A percentile compares a stretch with the other conserved stretches of the same genome.
These are phyloP conservation scores for Dolichopus griseipennis DNA, from an alignment of 2,888 invertebrate genomes.

Conservation along the genomic window DNA sequence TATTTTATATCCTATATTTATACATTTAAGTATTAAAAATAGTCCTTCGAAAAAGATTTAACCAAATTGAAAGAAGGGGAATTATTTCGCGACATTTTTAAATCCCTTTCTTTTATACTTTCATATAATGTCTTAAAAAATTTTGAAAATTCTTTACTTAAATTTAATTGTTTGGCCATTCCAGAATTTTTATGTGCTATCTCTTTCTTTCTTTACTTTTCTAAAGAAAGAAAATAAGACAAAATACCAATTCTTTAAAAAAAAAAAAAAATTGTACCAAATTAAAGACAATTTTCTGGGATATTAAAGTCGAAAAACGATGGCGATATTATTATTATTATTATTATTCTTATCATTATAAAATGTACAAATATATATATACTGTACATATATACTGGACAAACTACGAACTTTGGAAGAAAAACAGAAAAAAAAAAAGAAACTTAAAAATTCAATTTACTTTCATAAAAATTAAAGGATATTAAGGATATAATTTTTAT, in stretches of 20 bases:
- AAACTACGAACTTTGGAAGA: no score
- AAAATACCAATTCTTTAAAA: no score
- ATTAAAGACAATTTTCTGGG: slow-evolving; percentile 6
- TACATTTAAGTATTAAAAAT: no score
- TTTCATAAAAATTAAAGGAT: slow-evolving; percentile 6
- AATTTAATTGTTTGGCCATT: not conserved
- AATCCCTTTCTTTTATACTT: not conserved
- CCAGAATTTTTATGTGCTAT: not conserved
- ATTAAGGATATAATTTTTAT: slow-evolving; percentile 6
- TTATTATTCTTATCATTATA: not conserved
- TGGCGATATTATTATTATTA: not conserved
- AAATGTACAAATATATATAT: not conserved
- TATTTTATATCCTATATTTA: not conserved
- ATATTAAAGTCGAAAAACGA: slow-evolving; percentile 2
- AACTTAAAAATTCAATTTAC: slow-evolving; percentile 6
- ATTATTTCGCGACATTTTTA: not conserved
- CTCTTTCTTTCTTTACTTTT: not conserved
- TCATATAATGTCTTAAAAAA: not conserved
- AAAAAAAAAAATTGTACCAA: not conserved
- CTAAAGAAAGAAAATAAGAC: no score
- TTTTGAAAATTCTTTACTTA: not conserved
- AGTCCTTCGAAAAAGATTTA: no score
- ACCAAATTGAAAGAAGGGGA: no score
- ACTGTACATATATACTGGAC: not conserved
- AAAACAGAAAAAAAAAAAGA: not conserved